Evolutionary conservation across 2,113 vertebrate species (phyloP).

Genomic region (Plestiodon gilberti): DNA sequence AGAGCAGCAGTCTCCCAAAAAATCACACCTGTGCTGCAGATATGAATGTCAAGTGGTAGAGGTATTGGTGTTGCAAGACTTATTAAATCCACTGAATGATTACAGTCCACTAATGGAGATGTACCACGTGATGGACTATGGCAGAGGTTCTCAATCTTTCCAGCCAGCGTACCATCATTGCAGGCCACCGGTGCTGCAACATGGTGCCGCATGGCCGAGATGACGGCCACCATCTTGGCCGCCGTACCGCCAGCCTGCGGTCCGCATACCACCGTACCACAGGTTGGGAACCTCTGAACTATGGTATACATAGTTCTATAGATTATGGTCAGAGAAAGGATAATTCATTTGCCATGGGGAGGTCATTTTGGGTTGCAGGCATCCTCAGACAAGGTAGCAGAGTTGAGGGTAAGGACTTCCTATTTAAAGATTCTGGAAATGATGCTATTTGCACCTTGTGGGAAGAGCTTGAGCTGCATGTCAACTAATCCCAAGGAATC

Average conservation of each 20-base stretch:
- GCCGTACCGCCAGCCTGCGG: too few species aligned
- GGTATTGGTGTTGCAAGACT: not conserved
- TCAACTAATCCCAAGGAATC: not conserved
- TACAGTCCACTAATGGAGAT: not conserved
- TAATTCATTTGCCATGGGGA: not conserved
- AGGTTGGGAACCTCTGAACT: too few species aligned
- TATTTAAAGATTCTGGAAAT: not conserved
- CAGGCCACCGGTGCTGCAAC: too few species aligned
- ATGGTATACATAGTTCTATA: not conserved
- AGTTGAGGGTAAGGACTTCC: not conserved
- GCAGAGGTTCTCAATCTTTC: too few species aligned
- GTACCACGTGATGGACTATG: not conserved
- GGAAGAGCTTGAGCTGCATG: not conserved
- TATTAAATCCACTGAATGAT: not conserved
- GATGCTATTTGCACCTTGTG: too few species aligned
- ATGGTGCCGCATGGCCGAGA: too few species aligned
- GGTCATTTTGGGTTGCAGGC: not conserved
- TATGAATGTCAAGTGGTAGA: not conserved
- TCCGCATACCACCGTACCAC: too few species aligned
- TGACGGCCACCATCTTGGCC: too few species aligned
- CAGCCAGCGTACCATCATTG: too few species aligned
- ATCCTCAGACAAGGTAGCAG: not conserved
- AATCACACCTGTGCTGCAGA: not conserved
- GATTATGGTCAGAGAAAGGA: not conserved
- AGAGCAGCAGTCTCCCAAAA: not conserved